Evolutionary conservation across 2,888 invertebrate genomes (phyloP).

Genomic region (Ophion slaviceki): DNA sequence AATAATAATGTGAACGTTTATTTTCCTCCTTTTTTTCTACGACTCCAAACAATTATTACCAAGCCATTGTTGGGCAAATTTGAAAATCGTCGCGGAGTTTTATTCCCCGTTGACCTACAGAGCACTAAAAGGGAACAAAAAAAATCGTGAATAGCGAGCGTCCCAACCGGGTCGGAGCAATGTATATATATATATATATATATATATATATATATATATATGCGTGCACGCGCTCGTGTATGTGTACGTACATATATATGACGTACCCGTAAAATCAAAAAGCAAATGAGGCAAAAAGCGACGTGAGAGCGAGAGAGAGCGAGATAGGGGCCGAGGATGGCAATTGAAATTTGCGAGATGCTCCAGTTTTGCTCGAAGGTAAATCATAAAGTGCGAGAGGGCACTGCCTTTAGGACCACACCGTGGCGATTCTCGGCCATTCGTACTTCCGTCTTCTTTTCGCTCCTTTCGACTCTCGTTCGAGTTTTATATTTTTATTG

Average conservation of each 20-base stretch:
- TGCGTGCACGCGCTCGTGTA: too few relatives aligned
- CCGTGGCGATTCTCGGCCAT: conserved; percentile 5
- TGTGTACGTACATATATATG: not conserved
- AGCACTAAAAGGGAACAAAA: not conserved
- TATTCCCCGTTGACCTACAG: too few relatives aligned
- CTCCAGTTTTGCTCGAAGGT: conserved; percentile 73
- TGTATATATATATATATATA: too few relatives aligned
- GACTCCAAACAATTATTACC: not conserved
- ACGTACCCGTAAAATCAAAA: not conserved
- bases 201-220: too few relatives aligned
- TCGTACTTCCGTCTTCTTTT: conserved; percentile 36
- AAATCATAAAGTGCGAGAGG: conserved; percentile 55
- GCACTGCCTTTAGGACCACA: conserved; percentile 20
- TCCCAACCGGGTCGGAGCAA: too few relatives aligned
- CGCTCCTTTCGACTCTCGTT: conserved; percentile 8
- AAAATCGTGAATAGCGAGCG: not conserved
- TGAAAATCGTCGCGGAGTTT: not conserved
- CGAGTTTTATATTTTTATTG: conserved; percentile 74
- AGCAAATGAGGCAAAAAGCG: not conserved
- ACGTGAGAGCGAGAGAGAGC: conserved; percentile 15
- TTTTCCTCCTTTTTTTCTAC: not conserved
- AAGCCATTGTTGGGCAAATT: not conserved
- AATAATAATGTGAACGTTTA: not conserved
- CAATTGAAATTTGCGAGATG: conserved; percentile 69
- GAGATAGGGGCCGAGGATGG: conserved; percentile 20